These are phyloP conservation scores for Limonius californicus DNA, from an alignment of 1,140 invertebrate genomes.

Conservation along the genomic window DNA sequence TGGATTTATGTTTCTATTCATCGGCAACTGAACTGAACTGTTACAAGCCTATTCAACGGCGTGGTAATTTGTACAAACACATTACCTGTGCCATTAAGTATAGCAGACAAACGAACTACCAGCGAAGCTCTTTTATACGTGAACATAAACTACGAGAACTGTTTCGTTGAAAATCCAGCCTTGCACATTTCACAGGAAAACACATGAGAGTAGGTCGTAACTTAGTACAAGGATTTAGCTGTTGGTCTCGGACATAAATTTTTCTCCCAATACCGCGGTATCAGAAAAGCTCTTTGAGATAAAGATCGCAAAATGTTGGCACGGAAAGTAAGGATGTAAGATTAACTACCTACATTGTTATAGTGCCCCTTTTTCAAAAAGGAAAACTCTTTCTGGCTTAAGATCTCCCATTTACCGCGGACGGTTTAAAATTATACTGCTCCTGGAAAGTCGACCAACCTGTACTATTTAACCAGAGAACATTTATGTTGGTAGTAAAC, in stretches of 20 bases:
- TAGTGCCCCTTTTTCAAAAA: neutral
- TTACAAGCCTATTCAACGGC: neutral
- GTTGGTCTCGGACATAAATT: slow-evolving; percentile 25
- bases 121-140: neutral
- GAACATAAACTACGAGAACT: slow-evolving; percentile 2
- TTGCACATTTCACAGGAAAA: slow-evolving; percentile 8
- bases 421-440: too few species aligned
- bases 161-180: slow-evolving; percentile 9
- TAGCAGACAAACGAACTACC: slow-evolving; percentile 4
- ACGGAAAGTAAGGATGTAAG: slow-evolving; percentile 2
- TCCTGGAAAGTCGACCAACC: too few species aligned
- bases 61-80: slow-evolving; percentile 18
- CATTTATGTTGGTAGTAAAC: too few species aligned
- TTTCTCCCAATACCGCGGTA: slow-evolving; percentile 19
- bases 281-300: slow-evolving; percentile 11
- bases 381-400: neutral
- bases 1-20: slow-evolving; percentile 16
- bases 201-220: slow-evolving; percentile 13
- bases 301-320: slow-evolving; percentile 18
- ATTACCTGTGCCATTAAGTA: slow-evolving; percentile 11
- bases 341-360: neutral
- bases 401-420: neutral
- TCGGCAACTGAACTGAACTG: neutral
- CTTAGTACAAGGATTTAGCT: slow-evolving; percentile 20
- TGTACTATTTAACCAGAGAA: too few species aligned